These are phyloP conservation scores for Pedicia rivosa DNA, from an alignment of 2,888 invertebrate genomes.

Conservation along the genomic window DNA sequence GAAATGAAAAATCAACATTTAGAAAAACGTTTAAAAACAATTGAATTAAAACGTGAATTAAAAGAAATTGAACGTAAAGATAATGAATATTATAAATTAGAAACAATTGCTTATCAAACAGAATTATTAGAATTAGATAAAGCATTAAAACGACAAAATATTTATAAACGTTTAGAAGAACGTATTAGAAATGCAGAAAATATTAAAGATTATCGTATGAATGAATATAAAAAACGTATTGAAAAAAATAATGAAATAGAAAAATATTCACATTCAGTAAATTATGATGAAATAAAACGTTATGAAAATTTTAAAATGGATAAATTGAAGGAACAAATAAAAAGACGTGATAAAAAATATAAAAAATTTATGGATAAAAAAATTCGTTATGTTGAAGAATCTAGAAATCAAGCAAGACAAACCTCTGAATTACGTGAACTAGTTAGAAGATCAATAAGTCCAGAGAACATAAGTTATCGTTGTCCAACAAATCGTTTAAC, in stretches of 20 bases:
- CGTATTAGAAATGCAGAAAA: conserved; percentile 25
- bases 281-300: conserved; percentile 23
- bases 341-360: conserved; percentile 21
- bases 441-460: conserved; percentile 27
- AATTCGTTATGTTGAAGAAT: conserved; percentile 20
- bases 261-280: conserved; percentile 26
- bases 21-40: conserved; percentile 21
- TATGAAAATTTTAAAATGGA: conserved; percentile 20
- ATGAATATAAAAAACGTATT: conserved; percentile 22
- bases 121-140: conserved; percentile 25
- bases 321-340: conserved; percentile 22
- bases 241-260: conserved; percentile 26
- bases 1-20: conserved; percentile 23
- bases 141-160: conserved; percentile 23
- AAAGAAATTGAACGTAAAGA: conserved; percentile 21
- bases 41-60: conserved; percentile 22
- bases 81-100: conserved; percentile 23
- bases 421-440: conserved; percentile 28
- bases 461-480: too few species aligned
- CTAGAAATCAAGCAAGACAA: conserved; percentile 25
- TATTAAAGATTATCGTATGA: conserved; percentile 20
- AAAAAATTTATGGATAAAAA: conserved; percentile 23
- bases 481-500: too few species aligned
- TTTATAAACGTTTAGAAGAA: conserved; percentile 22
- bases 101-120: conserved; percentile 22